phyloP scores from a whole-genome alignment of 1,140 invertebrate species.

The Aphelenchoides fujianensis region DNA sequence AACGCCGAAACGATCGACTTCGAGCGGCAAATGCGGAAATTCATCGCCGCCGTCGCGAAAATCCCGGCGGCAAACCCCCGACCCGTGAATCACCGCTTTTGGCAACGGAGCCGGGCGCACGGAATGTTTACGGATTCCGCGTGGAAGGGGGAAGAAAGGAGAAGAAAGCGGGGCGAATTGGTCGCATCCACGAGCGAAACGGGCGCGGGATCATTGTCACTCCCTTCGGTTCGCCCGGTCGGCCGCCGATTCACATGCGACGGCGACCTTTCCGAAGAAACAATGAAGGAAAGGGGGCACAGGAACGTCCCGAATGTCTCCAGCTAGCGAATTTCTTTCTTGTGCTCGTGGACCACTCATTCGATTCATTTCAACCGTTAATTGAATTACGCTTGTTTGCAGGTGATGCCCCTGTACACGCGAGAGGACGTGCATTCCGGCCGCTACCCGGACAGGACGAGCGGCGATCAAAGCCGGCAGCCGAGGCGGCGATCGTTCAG shows the following conservation, averaged over 20 bases:
- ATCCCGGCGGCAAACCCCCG: neutral
- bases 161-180: neutral
- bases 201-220: neutral
- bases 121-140: neutral
- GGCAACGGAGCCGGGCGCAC: neutral
- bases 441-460: neutral
- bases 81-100: neutral
- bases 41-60: constrained; percentile 4
- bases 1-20: constrained; percentile 1
- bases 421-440: neutral
- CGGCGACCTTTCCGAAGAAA: neutral
- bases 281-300: neutral
- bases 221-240: neutral
- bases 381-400: neutral
- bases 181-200: neutral
- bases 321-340: neutral
- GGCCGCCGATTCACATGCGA: neutral
- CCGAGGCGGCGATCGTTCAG: neutral
- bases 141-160: neutral
- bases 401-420: neutral
- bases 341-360: neutral
- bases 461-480: neutral
- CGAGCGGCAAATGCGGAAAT: neutral
- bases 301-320: too few species aligned
- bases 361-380: neutral